Evolutionary conservation across 2,113 vertebrate species (phyloP).

Genomic region (Coptodon bakossiorum): DNA sequence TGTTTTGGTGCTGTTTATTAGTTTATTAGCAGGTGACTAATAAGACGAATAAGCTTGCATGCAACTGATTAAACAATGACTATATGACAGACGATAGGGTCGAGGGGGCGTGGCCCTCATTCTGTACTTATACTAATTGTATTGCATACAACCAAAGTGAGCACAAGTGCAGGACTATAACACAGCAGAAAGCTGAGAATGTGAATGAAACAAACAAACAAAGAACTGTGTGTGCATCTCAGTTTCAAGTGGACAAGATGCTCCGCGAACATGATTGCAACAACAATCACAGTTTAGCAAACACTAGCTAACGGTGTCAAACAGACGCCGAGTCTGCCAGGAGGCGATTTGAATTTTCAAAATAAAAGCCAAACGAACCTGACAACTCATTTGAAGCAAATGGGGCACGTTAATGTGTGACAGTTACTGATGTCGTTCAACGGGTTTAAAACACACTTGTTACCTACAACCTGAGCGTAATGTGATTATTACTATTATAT

Average conservation of each 20-base stretch:
- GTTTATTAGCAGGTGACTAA: background rate
- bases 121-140: constrained; percentile 26
- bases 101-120: constrained; percentile 12
- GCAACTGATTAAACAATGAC: background rate
- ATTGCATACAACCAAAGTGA: background rate
- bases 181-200: background rate
- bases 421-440: background rate
- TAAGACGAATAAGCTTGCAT: background rate
- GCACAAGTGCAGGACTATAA: background rate
- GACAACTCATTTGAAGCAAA: background rate
- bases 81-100: background rate
- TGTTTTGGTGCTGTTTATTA: background rate
- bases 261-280: background rate
- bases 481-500: background rate
- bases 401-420: background rate
- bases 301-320: background rate
- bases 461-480: background rate
- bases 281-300: constrained; percentile 3
- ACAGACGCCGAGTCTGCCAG: background rate
- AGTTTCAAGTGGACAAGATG: background rate
- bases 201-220: background rate
- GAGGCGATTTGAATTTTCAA: background rate
- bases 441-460: background rate
- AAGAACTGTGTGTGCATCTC: too few relatives aligned
- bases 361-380: background rate